Evolutionary conservation across 2,113 vertebrate genomes (phyloP).

Genomic region (Sigmodon hispidus): DNA sequence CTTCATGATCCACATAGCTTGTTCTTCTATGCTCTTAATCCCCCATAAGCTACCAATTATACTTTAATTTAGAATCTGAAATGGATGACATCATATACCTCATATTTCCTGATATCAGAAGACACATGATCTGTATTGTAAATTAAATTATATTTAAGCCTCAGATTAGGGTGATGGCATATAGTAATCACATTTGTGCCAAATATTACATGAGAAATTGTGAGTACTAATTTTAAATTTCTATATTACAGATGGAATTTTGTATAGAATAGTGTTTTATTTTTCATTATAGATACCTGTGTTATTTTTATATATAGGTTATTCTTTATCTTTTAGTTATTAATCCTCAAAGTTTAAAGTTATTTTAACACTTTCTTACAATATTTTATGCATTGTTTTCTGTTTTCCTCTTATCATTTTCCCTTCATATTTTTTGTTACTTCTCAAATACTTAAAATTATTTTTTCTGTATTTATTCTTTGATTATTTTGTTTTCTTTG

Average conservation of each 20-base stretch:
- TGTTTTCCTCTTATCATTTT: neutral
- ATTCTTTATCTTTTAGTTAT: neutral
- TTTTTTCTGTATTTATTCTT: neutral
- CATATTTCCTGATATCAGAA: neutral
- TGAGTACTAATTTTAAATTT: neutral
- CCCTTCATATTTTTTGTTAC: neutral
- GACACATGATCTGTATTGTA: neutral
- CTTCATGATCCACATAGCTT: neutral
- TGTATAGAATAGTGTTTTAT: neutral
- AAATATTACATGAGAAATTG: neutral
- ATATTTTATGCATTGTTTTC: neutral
- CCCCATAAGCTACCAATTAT: neutral
- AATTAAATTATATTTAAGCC: neutral
- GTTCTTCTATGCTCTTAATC: neutral
- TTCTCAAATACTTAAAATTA: neutral
- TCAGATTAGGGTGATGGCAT: neutral
- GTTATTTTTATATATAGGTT: neutral
- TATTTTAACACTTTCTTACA: neutral
- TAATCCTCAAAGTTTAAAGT: neutral
- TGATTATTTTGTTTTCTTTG: neutral
- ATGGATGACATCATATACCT: neutral
- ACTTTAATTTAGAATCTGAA: neutral
- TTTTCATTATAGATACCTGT: neutral
- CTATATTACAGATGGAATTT: neutral
- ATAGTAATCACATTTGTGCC: neutral